Evolutionary conservation across 1,140 invertebrate species (phyloP).

Genomic region (Antheraea pernyi): DNA sequence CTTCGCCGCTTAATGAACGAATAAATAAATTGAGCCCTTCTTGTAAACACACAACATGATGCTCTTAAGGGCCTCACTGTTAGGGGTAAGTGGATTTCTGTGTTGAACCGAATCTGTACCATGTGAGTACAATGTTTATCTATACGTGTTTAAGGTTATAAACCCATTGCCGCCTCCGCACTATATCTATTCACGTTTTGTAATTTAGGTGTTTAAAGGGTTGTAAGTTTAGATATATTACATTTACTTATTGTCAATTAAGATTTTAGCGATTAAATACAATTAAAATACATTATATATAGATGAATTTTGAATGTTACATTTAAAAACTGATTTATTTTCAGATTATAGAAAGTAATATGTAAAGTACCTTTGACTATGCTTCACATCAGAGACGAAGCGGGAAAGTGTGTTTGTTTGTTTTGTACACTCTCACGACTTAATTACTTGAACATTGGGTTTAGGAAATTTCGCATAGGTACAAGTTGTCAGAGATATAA

Average conservation of each 20-base stretch:
- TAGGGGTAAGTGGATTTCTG: constrained; percentile 77
- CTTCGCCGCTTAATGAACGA: constrained; percentile 69
- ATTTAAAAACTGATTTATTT: background rate
- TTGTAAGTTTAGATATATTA: background rate
- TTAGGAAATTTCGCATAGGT: too few relatives aligned
- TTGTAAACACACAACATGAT: constrained; percentile 69
- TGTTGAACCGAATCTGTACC: constrained; percentile 65
- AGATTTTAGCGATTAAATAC: background rate
- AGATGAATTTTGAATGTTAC: background rate
- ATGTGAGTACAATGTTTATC: constrained; percentile 43
- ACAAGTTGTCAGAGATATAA: too few relatives aligned
- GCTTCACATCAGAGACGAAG: too few relatives aligned
- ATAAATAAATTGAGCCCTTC: constrained; percentile 76
- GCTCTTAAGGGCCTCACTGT: constrained; percentile 57
- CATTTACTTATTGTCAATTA: background rate
- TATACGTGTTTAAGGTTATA: constrained; percentile 28
- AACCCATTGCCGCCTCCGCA: constrained; percentile 15
- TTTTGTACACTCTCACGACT: too few relatives aligned
- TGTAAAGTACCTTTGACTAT: too few relatives aligned
- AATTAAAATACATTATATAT: background rate
- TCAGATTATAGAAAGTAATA: too few relatives aligned
- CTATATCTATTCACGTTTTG: constrained; percentile 8
- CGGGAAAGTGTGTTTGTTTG: too few relatives aligned
- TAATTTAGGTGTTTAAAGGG: constrained; percentile 2
- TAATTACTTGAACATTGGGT: too few relatives aligned